Evolutionary conservation across 2,888 invertebrate species (phyloP).

Genomic region (Yponomeuta plumbellus): DNA sequence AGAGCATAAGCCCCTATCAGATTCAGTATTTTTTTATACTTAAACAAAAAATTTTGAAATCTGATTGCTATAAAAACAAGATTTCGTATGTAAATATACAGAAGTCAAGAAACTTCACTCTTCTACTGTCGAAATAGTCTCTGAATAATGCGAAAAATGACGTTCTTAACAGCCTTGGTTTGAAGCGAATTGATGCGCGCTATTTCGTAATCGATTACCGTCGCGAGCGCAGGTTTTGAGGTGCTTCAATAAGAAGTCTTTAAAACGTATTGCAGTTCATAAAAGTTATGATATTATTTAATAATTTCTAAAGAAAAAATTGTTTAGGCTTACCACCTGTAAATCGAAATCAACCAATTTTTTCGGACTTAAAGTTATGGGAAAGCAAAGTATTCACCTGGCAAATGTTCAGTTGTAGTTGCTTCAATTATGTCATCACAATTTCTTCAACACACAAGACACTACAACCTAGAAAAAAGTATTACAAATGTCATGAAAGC

Average conservation of each 20-base stretch:
- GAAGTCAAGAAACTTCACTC: constrained; percentile 47
- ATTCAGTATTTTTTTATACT: neutral
- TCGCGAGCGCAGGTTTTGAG: neutral
- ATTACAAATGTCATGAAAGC: too few relatives aligned
- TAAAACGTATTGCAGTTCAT: too few relatives aligned
- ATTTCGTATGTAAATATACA: constrained; percentile 7
- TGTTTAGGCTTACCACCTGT: too few relatives aligned
- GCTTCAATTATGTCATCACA: too few relatives aligned
- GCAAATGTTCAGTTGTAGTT: too few relatives aligned
- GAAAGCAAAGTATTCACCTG: too few relatives aligned
- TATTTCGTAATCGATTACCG: constrained; percentile 46
- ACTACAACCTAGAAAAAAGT: too few relatives aligned
- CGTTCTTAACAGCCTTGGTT: constrained; percentile 60
- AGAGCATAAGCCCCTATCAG: neutral
- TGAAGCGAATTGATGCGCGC: constrained; percentile 40
- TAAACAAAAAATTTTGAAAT: neutral
- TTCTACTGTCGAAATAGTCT: constrained; percentile 54
- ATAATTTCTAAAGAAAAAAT: too few relatives aligned
- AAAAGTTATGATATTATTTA: too few relatives aligned
- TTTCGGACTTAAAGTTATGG: too few relatives aligned
- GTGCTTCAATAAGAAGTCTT: neutral
- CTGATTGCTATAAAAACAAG: constrained; percentile 36
- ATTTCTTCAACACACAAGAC: too few relatives aligned
- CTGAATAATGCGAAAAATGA: constrained; percentile 63
- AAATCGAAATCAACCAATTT: too few relatives aligned